Percentiles rank a stretch among this genome's conserved stretches.
Conservation (phyloP, 2,888 invertebrate genomes). For the Chloroclysta siterata region DNA sequence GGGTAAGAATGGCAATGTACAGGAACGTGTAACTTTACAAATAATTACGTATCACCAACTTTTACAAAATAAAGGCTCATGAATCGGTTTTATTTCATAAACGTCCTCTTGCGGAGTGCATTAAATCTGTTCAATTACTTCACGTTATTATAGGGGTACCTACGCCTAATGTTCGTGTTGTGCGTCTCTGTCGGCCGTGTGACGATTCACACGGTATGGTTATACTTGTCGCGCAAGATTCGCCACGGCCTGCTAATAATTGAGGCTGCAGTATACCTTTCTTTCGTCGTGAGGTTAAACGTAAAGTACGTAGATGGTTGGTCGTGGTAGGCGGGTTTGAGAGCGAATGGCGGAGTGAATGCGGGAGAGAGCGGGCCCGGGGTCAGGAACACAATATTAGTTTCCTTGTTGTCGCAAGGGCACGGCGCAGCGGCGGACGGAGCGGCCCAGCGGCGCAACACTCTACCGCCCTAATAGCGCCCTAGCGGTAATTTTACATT, state of each 20-base stretch:
- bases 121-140: neutral
- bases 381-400: constrained; percentile 85
- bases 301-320: constrained; percentile 4
- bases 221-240: neutral
- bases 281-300: neutral
- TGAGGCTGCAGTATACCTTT: neutral
- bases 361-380: constrained; percentile 65
- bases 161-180: neutral
- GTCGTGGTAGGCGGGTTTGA: constrained; percentile 64
- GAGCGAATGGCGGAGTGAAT: constrained; percentile 52
- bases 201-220: neutral
- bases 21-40: neutral
- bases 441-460: constrained; percentile 76
- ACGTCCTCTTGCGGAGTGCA: neutral
- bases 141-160: neutral
- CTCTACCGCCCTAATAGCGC: constrained; percentile 82
- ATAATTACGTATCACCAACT: neutral
- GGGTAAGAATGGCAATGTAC: neutral
- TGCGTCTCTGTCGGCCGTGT: neutral
- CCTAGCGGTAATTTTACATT: constrained; percentile 84
- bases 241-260: neutral
- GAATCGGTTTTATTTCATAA: neutral
- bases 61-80: neutral
- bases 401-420: constrained; percentile 86
- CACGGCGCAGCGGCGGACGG: constrained; percentile 82